phyloP scores from a whole-genome alignment of 2,888 invertebrate species.

The Scaptomyza parva region DNA sequence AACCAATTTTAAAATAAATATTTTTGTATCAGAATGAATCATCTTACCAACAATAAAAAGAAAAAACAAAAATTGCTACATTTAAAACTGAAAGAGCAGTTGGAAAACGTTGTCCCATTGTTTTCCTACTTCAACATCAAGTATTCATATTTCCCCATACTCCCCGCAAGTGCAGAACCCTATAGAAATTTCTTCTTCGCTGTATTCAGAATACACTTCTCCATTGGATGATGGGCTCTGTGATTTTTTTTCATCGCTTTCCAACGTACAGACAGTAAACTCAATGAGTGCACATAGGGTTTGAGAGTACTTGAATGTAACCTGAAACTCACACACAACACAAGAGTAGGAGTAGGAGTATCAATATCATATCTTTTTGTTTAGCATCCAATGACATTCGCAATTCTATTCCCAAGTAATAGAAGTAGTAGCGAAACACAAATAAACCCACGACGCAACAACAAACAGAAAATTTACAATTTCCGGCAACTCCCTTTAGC shows the following conservation, averaged over 20 bases:
- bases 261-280: conserved; percentile 26
- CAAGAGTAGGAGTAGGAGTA: not conserved
- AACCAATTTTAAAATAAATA: too few relatives aligned
- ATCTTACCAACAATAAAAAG: not conserved
- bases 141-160: conserved; percentile 10
- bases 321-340: conserved; percentile 19
- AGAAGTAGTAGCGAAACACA: not conserved
- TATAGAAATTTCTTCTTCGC: conserved; percentile 11
- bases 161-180: not conserved
- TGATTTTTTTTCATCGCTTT: conserved; percentile 11
- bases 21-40: conserved; percentile 9
- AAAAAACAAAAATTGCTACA: not conserved
- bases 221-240: conserved; percentile 17
- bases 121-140: conserved; percentile 4
- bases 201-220: conserved; percentile 22
- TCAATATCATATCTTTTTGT: conserved; percentile 23
- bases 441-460: conserved; percentile 51
- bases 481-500: conserved; percentile 57
- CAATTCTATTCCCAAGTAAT: conserved; percentile 29
- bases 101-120: not conserved
- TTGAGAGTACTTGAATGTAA: conserved; percentile 19
- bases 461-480: conserved; percentile 72
- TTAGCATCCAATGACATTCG: conserved; percentile 18
- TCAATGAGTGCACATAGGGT: conserved; percentile 28
- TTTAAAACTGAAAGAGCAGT: conserved; percentile 2